These are phyloP conservation scores for Pammene aurita DNA, from an alignment of 2,888 invertebrate genomes.

Conservation along the genomic window DNA sequence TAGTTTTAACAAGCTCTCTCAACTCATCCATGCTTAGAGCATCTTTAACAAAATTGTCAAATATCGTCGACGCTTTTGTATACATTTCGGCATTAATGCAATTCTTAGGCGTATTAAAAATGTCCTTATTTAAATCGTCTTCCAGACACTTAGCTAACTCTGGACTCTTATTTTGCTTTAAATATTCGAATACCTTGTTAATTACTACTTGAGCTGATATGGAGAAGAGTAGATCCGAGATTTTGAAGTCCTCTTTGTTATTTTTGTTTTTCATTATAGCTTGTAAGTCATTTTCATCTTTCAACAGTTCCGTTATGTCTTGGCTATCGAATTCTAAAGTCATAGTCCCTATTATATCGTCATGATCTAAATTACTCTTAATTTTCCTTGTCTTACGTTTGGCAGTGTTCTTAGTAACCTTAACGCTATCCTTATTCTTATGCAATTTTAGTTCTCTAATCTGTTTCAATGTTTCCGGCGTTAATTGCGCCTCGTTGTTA, in stretches of 20 bases:
- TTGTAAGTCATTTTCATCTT: constrained; percentile 68
- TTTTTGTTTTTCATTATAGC: constrained; percentile 61
- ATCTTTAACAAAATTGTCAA: constrained; percentile 73
- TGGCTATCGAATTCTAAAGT: constrained; percentile 70
- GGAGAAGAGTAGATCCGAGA: constrained; percentile 62
- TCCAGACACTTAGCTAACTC: constrained; percentile 66
- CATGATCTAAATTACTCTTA: constrained; percentile 63
- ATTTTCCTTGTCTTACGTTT: constrained; percentile 72
- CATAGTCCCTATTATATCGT: constrained; percentile 61
- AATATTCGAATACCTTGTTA: constrained; percentile 72
- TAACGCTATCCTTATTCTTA: constrained; percentile 69
- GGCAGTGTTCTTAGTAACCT: constrained; percentile 75
- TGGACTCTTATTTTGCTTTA: constrained; percentile 67
- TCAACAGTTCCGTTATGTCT: constrained; percentile 64
- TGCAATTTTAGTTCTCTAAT: constrained; percentile 73
- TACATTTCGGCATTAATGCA: constrained; percentile 65
- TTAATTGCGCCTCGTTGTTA: constrained; percentile 70
- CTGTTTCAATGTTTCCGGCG: constrained; percentile 77
- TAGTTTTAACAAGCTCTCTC: constrained; percentile 61
- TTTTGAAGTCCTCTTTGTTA: constrained; percentile 66
- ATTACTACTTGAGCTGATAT: constrained; percentile 74
- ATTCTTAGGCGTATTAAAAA: constrained; percentile 60
- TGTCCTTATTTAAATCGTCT: constrained; percentile 55
- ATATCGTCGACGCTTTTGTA: constrained; percentile 63
- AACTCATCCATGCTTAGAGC: constrained; percentile 71